Conservation (phyloP, 2,113 vertebrate genomes). For the Nanorana parkeri region DNA sequence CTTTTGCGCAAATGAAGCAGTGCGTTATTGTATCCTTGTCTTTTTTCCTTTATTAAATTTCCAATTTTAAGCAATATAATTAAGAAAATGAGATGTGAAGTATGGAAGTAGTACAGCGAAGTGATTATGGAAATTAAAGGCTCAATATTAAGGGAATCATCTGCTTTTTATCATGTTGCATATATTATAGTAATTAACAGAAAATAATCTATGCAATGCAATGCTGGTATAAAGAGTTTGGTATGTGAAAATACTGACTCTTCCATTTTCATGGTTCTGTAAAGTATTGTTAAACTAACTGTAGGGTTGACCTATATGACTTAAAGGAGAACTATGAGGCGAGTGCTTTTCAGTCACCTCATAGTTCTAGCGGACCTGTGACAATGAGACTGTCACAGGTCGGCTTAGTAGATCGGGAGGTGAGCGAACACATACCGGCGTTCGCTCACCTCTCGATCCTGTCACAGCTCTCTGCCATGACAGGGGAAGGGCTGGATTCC, state of each 20-base stretch:
- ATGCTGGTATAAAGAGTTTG: neutral
- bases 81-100: conserved; percentile 1
- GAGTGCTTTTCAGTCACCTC: too few species aligned
- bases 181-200: neutral
- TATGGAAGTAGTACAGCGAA: neutral
- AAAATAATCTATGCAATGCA: neutral
- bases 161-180: neutral
- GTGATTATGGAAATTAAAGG: neutral
- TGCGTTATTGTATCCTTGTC: conserved; percentile 3
- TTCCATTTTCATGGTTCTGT: neutral
- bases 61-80: conserved; percentile 22
- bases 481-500: too few species aligned
- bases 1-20: conserved; percentile 20
- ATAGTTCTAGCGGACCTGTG: too few species aligned
- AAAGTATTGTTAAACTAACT: too few species aligned
- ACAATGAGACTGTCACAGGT: too few species aligned
- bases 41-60: neutral
- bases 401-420: too few species aligned
- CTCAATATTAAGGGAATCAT: neutral
- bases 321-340: too few species aligned
- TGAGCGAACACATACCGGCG: too few species aligned
- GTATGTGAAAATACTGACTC: neutral
- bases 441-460: too few species aligned
- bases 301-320: too few species aligned
- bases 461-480: too few species aligned